Evolutionary conservation across 2,797 vertebrate genomes (phyloP).

Genomic region (Pseudomugil tenellus): DNA sequence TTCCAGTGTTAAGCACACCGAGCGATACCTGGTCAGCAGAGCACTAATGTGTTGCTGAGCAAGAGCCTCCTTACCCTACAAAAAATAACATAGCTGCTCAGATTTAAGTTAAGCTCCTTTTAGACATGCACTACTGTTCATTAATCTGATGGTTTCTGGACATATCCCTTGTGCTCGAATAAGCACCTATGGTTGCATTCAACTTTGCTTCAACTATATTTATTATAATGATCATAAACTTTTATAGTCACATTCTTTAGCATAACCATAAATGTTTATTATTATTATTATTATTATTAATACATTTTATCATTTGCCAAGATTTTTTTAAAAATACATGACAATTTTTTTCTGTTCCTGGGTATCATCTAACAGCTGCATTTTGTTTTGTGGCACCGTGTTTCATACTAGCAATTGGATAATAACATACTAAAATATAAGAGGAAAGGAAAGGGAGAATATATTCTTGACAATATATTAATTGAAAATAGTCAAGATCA

Average conservation of each 20-base stretch:
- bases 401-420: no score
- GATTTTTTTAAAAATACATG: no score
- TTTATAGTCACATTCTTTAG: no score
- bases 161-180: not conserved
- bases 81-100: not conserved
- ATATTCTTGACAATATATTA: no score
- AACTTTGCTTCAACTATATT: not conserved
- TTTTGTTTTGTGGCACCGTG: no score
- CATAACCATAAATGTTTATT: not conserved
- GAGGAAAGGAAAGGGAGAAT: no score
- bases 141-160: conserved; percentile 1
- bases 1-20: not conserved
- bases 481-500: no score
- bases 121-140: not conserved
- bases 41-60: conserved; percentile 1
- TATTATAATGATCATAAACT: no score
- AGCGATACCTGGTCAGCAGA: conserved; percentile 1
- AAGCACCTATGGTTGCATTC: not conserved
- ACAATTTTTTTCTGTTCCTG: no score
- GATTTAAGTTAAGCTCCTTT: not conserved
- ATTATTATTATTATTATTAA: not conserved
- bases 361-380: no score
- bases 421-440: no score
- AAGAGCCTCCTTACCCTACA: not conserved
- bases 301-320: no score